Evolutionary conservation across 2,888 invertebrate genomes (phyloP), one percentile per base, ranked within the genome.

Genomic region (Archips xylosteana): DNA sequence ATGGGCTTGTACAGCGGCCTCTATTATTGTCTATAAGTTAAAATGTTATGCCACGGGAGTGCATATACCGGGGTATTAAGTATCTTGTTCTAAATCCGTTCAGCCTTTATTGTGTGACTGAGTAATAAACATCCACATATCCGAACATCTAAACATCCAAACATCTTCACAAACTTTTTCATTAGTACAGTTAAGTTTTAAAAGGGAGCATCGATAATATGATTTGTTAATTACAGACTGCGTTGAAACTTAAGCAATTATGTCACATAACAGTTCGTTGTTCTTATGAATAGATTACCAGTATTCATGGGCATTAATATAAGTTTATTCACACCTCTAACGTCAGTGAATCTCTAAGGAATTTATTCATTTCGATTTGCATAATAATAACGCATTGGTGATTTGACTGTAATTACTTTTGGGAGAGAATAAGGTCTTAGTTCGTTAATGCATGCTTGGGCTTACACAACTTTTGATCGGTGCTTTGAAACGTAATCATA

Each of bases 341-440:
- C 36, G 62, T 54, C 70, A 75, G 45, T 54, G 61, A 75, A 75
- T 74, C 73, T 75, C 70, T 57, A 60, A 68, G 81, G 82, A 80
- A 81, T 83, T 80, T 82, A 83, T 82, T 81, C 80, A 83, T 83
- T 86, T 87, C 83, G 81, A 89, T 90, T 89, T 85, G 83, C 89
- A 89, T 87, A 87, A 86, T 87, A 88, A 89, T 90, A 89, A 90
- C 87, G 84, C 85, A 86, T 88, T 81, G 83, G 80, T 86, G 86
- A 90, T 90, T 87, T 80, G 83, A 82, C 80, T 81, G 81, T 85
- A 86, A 88, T 89, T 86, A 86, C 87, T 86, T 85, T 74, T 45
- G 87, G 86, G 89, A 70, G 76, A 74, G 76, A 75, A 81, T 84
- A 85, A 73, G 68, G 69, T 74, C 64, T 61, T 65, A 74, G 15